These are phyloP conservation scores for Epizoanthus rinbou DNA, from an alignment of 92 coral and sea anemone species.

Conservation along the genomic window DNA sequence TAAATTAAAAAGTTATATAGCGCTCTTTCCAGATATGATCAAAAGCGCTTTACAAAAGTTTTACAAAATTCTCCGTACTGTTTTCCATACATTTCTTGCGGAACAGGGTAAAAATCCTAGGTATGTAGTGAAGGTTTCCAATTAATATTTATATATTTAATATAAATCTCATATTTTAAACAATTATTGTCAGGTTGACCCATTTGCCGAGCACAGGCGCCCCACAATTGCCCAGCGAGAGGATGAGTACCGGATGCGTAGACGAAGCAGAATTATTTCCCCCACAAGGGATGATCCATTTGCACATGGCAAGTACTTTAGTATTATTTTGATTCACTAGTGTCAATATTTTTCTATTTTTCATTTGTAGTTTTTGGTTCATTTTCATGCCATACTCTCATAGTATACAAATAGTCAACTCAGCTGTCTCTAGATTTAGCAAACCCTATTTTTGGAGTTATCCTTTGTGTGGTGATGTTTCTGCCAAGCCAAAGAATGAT, in stretches of 20 bases:
- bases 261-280: constrained; percentile 92
- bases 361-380: too few species aligned
- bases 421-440: not conserved
- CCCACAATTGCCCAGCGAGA: constrained; percentile 95
- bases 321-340: not conserved
- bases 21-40: too few species aligned
- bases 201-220: constrained; percentile 93
- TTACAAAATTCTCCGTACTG: too few species aligned
- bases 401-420: too few species aligned
- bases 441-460: not conserved
- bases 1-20: too few species aligned
- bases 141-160: not conserved
- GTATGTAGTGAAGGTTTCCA: not conserved
- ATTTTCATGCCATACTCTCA: too few species aligned
- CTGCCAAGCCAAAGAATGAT: not conserved
- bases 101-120: not conserved
- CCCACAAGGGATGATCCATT: constrained; percentile 94
- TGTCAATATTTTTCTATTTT: not conserved
- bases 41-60: too few species aligned
- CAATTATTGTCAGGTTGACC: constrained; percentile 71
- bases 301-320: constrained; percentile 90
- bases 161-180: not conserved
- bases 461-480: constrained; percentile 3
- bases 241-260: constrained; percentile 89
- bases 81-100: too few species aligned